phyloP scores from a whole-genome alignment of 2,113 vertebrate genomes.

The Trochalopteron elliotii region DNA sequence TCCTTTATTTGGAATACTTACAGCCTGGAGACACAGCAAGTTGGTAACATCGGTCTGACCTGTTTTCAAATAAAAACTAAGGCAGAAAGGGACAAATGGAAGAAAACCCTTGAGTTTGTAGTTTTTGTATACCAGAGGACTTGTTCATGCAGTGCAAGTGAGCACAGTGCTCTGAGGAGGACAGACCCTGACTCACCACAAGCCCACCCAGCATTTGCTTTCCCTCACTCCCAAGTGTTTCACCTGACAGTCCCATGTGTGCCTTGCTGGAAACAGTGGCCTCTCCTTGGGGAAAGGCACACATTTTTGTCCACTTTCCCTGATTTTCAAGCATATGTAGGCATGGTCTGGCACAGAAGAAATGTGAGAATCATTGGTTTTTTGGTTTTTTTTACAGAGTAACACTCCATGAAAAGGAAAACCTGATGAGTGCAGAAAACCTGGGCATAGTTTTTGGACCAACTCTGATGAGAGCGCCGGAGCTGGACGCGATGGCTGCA shows the following conservation, averaged over 20 bases:
- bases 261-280: neutral
- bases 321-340: neutral
- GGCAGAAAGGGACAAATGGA: neutral
- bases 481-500: slow-evolving; percentile 91
- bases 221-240: neutral
- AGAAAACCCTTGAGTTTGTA: neutral
- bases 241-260: neutral
- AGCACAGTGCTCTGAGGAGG: neutral
- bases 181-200: neutral
- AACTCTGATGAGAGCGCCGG: slow-evolving; percentile 93
- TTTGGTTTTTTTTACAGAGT: slow-evolving; percentile 80
- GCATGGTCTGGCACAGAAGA: neutral
- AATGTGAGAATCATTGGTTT: neutral
- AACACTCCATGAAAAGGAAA: slow-evolving; percentile 92
- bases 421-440: slow-evolving; percentile 97
- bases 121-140: neutral
- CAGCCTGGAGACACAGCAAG: neutral
- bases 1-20: neutral
- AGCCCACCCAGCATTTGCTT: neutral
- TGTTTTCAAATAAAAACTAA: neutral
- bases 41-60: neutral
- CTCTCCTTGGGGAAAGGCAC: neutral
- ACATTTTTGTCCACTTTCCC: neutral
- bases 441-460: slow-evolving; percentile 96
- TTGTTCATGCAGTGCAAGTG: neutral